Evolutionary conservation across 2,888 invertebrate species (phyloP), one percentile per base, ranked within the genome.

Genomic region (Mimachlamys varia): DNA sequence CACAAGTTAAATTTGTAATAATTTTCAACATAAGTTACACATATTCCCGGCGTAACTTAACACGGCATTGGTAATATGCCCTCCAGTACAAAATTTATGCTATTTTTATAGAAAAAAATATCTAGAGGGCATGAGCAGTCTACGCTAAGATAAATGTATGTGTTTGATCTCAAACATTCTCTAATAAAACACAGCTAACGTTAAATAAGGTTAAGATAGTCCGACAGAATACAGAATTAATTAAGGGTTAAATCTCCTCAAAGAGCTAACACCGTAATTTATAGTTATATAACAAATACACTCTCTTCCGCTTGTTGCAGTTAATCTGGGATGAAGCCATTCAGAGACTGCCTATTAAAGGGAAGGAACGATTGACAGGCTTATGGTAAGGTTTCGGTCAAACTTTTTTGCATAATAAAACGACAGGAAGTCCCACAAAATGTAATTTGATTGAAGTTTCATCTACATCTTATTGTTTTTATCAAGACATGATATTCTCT

Each of bases 181-280:
- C 27, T 76, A 33, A 76, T 76, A 76, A 76, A 76, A 10, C 76
- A 33, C 76, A 22, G 2, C 12, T 10, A 27, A 12, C 7, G 76
- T 76, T 22, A 76, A 33, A 76, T 76, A 76, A 76, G 76, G 76
- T 33, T 13, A 76, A 33, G 27, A 3, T 7, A 17, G 2, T 76
- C 76, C 10, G 76, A 76, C 76, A 33, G 76, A 27, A 76, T 12
- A 76, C 76, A 22, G 76, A 76, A 76, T 76, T 76, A 76, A 76
- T 76, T 76, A 76, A 22, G 33, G 76, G 76, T 76, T 76, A 76
- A 76, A 27, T 76, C 27, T 76, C 33, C 76, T 17, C 76, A 76
- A 76, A 76, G 33, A 27, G 13, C 22, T 76, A 2, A 27, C 33
- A 76, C 76, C 33, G 76, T 33, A 76, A 76, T 76, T 76, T 33